phyloP scores from a whole-genome alignment of 2,888 invertebrate species.

The Polydrusus cervinus region DNA sequence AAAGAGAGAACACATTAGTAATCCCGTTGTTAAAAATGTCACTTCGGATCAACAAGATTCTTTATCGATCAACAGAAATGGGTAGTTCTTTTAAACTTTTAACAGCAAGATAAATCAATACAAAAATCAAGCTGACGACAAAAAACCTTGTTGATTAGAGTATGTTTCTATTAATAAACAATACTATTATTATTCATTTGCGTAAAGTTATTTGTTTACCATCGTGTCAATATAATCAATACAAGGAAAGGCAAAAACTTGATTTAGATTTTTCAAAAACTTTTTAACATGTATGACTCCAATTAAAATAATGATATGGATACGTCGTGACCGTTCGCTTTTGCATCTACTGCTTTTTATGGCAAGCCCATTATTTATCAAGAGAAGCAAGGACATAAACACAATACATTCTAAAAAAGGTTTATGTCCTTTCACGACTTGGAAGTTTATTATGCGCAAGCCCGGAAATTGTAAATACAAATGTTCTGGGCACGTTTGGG shows the following conservation, averaged over 20 bases:
- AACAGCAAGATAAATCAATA: too few species aligned
- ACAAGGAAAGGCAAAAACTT: constrained; percentile 40
- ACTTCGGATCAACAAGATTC: too few species aligned
- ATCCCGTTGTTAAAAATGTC: background rate
- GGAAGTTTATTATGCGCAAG: constrained; percentile 62
- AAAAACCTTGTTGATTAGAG: too few species aligned
- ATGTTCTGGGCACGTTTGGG: constrained; percentile 41
- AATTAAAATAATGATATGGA: constrained; percentile 43
- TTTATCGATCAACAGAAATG: too few species aligned
- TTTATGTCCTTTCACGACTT: constrained; percentile 66
- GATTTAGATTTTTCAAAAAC: constrained; percentile 46
- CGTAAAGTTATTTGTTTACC: background rate
- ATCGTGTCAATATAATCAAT: background rate
- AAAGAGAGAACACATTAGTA: constrained; percentile 58
- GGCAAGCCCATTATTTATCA: constrained; percentile 50
- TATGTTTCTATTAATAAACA: too few species aligned
- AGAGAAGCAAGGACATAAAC: constrained; percentile 63
- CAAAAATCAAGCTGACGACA: too few species aligned
- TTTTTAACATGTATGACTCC: constrained; percentile 29
- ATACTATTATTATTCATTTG: too few species aligned
- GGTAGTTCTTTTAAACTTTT: too few species aligned
- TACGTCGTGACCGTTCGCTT: constrained; percentile 56
- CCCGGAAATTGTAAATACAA: constrained; percentile 64
- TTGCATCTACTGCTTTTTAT: constrained; percentile 50
- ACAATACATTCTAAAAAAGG: constrained; percentile 67